phyloP scores from a whole-genome alignment of 2,888 invertebrate species.

The Paralinhomoeus sp. region DNA sequence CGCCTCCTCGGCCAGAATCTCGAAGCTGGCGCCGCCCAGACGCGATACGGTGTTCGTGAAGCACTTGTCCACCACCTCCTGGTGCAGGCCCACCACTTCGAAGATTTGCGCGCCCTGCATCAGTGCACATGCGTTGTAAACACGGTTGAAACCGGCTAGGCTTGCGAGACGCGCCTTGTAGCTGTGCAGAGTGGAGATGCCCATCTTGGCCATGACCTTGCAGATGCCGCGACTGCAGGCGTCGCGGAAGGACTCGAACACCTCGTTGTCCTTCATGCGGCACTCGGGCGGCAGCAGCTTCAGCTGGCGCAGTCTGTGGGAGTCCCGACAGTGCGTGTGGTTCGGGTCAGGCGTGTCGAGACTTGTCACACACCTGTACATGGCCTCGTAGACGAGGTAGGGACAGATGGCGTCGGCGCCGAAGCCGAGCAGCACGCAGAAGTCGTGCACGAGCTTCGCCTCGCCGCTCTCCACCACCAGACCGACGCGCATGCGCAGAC shows the following conservation, averaged over 20 bases:
- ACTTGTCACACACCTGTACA: no score
- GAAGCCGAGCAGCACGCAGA: constrained; percentile 79
- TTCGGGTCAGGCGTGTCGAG: no score
- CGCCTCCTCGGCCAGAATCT: constrained; percentile 55
- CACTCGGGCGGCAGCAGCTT: no score
- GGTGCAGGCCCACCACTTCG: constrained; percentile 79
- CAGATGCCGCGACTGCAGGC: constrained; percentile 72
- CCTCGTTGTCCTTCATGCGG: no score
- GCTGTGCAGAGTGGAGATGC: constrained; percentile 88
- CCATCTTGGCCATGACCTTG: constrained; percentile 98
- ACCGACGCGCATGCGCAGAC: constrained; percentile 35
- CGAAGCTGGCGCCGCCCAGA: constrained; percentile 69
- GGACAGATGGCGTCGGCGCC: constrained; percentile 96
- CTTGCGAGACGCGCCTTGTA: constrained; percentile 42
- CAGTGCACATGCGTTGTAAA: background rate
- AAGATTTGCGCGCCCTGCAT: constrained; percentile 77
- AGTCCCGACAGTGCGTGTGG: no score
- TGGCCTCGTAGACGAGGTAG: constrained; percentile 42
- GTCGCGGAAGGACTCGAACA: constrained; percentile 50
- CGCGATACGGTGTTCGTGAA: constrained; percentile 54
- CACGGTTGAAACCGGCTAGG: background rate
- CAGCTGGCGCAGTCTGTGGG: no score
- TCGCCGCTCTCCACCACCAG: constrained; percentile 84
- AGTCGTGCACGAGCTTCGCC: constrained; percentile 68
- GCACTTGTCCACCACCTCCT: constrained; percentile 76